phyloP scores from a whole-genome alignment of 1,140 invertebrate genomes.

The Phymastichus coffea region DNA sequence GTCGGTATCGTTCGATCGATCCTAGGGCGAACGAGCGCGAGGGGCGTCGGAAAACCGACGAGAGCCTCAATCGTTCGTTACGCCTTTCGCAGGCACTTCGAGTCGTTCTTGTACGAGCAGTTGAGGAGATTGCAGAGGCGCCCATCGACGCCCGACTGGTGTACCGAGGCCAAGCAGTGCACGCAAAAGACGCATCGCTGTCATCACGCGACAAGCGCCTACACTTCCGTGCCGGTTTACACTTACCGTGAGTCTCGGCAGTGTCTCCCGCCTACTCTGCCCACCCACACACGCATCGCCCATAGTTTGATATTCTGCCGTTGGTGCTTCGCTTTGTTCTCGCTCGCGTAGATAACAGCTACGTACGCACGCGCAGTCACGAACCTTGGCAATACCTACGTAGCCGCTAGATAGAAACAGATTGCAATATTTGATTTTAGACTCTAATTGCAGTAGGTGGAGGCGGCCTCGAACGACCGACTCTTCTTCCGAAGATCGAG shows the following conservation, averaged over 20 bases:
- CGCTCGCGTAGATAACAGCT: no score
- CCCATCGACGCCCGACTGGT: conserved; percentile 59
- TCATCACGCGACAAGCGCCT: conserved; percentile 86
- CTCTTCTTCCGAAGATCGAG: conserved; percentile 55
- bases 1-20: conserved; percentile 29
- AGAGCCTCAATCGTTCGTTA: conserved; percentile 13
- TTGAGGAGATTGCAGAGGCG: conserved; percentile 73
- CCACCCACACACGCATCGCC: neutral
- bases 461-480: conserved; percentile 45
- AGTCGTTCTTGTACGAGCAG: conserved; percentile 89
- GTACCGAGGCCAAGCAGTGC: conserved; percentile 65
- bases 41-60: no score
- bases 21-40: neutral
- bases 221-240: conserved; percentile 76
- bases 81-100: conserved; percentile 71
- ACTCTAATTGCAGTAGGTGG: conserved; percentile 57
- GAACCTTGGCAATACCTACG: neutral
- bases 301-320: neutral
- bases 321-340: no score
- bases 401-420: conserved; percentile 33
- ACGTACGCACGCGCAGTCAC: no score
- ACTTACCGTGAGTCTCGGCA: conserved; percentile 48
- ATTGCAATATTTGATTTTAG: conserved; percentile 51
- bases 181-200: conserved; percentile 83
- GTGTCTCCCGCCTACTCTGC: neutral